Base-by-base conservation (phyloP, 2,113 vertebrate genomes). In the Rhynchopsitta pachyrhyncha region DNA sequence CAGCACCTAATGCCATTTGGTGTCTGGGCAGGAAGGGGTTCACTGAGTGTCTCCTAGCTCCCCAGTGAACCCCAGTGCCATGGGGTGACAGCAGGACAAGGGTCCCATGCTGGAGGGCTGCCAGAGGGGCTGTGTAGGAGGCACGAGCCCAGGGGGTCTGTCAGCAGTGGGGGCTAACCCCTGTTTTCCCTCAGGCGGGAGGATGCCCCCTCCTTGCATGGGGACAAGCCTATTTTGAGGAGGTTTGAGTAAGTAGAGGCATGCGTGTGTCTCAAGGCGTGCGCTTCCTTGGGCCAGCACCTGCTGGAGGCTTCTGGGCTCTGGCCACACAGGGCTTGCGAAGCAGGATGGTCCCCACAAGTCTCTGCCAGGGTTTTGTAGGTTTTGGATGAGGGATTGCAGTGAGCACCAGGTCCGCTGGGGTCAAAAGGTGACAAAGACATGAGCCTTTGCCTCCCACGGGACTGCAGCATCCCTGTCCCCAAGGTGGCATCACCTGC, bases 161-260 rank as follows among this genome's bases (percentile, higher is more conserved):
- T 44, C 0, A 4, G 46, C 66, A 80, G 62, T 3, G 19, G 84
- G 88, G 77, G 67, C 80, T 97, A 82, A 98, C 87, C 86, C 95
- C 93, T 98, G 85, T 98, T 96, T 96, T 96, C 97, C 96, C 98
- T 95, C 98, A 98, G 98, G 97, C 63, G 91, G 92, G 98, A 98
- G 91, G 97, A 98, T 93, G 82, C 97, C 88, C 98, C 96, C 97
- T 95, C 96, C 86, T 97, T 98, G 88, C 98, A 90, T 94, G 98
- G 94, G 97, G 97, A 98, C 98, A 99, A 98, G 86, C 98, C 99
- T 33, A 97, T 99, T 98, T 98, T 99, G 96, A 99, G 96, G 98
- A 99, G 84, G 96, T 99, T 99, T 97, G 95, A 98, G 99, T 99
- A 99, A 99, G 99, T 99, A 99, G 95, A 89, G 97, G 96, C 85